These are phyloP conservation scores for Morone saxatilis DNA, from an alignment of 2,113 vertebrate species.

Conservation along the genomic window DNA sequence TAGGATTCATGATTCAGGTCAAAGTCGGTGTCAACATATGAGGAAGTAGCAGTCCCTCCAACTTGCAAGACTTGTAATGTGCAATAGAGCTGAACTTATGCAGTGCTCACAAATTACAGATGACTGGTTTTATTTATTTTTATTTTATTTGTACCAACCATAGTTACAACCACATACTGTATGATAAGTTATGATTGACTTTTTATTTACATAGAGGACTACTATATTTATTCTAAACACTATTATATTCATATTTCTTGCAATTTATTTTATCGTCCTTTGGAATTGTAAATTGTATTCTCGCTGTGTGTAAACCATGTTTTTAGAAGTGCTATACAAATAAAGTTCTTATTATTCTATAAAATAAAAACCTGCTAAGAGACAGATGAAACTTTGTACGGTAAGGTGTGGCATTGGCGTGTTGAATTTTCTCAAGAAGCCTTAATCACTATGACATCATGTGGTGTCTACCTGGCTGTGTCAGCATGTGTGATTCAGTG, in stretches of 20 bases:
- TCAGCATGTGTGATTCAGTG: slow-evolving; percentile 58
- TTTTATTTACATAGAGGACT: not conserved
- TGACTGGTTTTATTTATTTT: not conserved
- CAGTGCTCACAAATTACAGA: not conserved
- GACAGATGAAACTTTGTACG: not conserved
- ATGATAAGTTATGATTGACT: not conserved
- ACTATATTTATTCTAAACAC: not conserved
- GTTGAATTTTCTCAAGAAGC: slow-evolving; percentile 5
- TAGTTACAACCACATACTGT: not conserved
- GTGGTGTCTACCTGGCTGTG: slow-evolving; percentile 27
- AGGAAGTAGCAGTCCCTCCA: slow-evolving; percentile 43
- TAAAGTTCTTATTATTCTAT: too few relatives aligned
- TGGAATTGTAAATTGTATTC: too few relatives aligned
- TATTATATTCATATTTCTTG: not conserved
- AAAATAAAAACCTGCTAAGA: not conserved
- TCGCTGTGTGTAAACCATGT: too few relatives aligned
- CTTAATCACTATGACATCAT: slow-evolving; percentile 21
- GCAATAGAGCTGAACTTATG: not conserved
- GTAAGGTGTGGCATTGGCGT: slow-evolving; percentile 41
- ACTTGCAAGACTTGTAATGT: slow-evolving; percentile 3
- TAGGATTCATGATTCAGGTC: slow-evolving; percentile 11
- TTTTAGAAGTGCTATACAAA: too few relatives aligned
- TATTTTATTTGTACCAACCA: not conserved
- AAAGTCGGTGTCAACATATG: slow-evolving; percentile 13
- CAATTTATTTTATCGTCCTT: too few relatives aligned